Base-by-base conservation (phyloP, 1,140 invertebrate species). In the Cydia fagiglandana region DNA sequence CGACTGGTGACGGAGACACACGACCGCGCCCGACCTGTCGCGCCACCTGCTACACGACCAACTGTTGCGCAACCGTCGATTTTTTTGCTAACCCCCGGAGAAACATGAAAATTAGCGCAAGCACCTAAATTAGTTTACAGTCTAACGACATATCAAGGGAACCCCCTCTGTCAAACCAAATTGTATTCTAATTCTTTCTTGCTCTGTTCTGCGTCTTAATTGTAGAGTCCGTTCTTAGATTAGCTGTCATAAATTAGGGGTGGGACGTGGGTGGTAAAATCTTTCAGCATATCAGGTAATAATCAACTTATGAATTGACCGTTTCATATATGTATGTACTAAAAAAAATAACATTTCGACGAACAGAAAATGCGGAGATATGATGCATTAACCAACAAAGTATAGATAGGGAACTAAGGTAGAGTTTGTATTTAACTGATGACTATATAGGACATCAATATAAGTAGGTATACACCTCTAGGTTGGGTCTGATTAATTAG, bases 51-150 rank as follows among this genome's bases (percentile, higher is more conserved):
- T 87, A 82, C 80, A 77, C 78, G 77, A 85, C 89, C 91, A 92
- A 92, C 91, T 91, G 91, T 92, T 92, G 88, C 88, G 80, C 88
- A 88, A 87, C 90, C 89, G 91, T 92, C 91, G 90, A 87, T 92
- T 92, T 92, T 79, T 92, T 91, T 88, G 86, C 84, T 81, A 84
- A 87, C 82, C 83, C 84, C 79, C 81, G 77, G 50, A 73, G 70
- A 77, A 82, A 86, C 80, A 85, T 84, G 85, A 89, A 91, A 90
- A 90, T 90, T 87, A 86, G 87, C 56, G 74, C 87, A 28, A 73
- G 76, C 76, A 45, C 61, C 73, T 75, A 85, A 85, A 84, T 79
- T 73, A 70, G 68, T 78, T 73, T 56, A 76, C 73, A 41, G 38
- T 75, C 17, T 73, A 47, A 47, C 30, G 64, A 76, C 66, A 77